Evolutionary conservation across 2,113 vertebrate genomes (phyloP), one percentile per base, ranked within the genome.

Genomic region (Peromyscus polionotus): DNA sequence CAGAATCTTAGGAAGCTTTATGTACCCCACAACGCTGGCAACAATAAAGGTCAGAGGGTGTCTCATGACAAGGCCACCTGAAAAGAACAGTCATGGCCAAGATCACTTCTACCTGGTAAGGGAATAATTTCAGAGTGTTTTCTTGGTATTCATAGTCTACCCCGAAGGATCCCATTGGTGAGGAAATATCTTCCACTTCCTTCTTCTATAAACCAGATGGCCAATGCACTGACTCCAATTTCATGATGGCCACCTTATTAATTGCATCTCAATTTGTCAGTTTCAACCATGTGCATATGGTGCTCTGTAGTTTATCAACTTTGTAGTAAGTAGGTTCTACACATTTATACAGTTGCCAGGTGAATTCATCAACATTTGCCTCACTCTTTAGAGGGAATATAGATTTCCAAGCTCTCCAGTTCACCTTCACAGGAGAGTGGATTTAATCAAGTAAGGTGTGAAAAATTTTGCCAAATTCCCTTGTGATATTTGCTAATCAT

Each of bases 1-100:
- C 67, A 83, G 85, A 59, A 77, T 91, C 65, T 89, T 75, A 72
- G 67, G 67, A 88, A 95, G 93, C 10, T 93, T 96, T 93, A 93
- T 93, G 86, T 89, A n/a, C 72, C 61, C 57, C 72, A 42, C 90
- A 95, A 51, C 93, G 61, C 81, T 73, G 81, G 61, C 48, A 92
- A 76, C 39, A 63, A 79, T 93, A 77, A 96, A 73, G 61, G 63
- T 45, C n/a, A 85, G 67, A 68, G 20, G 39, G 33, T 81, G 67
- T 83, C 79, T 57, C 10, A 28, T 83, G 61, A 91, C 85, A 90
- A 77, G 81, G 70, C 70, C 51, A 28, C 31, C 54, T 96, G 51
- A 31, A 36, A 84, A 88, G 22, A 81, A 4, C 79, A 89, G 80
- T 59, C 7, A 89, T 77, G 36, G 51, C n/a, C 4, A 10, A 63